Conservation (phyloP, 2,113 vertebrate species). For the Lasiurus borealis region DNA sequence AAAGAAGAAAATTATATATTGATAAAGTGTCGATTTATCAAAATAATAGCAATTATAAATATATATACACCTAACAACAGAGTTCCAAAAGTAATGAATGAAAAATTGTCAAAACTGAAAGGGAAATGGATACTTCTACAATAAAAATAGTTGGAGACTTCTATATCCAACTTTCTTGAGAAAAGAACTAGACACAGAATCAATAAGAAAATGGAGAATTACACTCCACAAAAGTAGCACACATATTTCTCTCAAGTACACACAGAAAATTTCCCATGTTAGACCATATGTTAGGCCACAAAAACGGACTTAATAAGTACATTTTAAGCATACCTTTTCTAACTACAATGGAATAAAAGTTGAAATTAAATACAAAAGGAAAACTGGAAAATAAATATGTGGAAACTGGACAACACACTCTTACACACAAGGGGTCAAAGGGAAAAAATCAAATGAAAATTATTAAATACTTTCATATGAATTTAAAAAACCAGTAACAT, state of each 20-base stretch:
- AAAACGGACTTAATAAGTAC: not conserved
- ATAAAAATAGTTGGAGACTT: not conserved
- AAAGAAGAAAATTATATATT: not conserved
- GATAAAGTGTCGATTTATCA: too few relatives aligned
- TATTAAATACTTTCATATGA: not conserved
- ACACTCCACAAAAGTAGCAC: not conserved
- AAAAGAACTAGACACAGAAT: not conserved
- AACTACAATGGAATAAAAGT: not conserved
- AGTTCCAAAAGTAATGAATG: not conserved
- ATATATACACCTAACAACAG: not conserved
- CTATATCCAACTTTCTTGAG: not conserved
- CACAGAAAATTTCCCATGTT: not conserved
- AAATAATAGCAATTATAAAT: not conserved
- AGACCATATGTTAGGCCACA: not conserved
- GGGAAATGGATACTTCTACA: not conserved
- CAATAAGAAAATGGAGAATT: not conserved
- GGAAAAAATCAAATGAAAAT: not conserved
- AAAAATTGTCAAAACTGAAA: not conserved
- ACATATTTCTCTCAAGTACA: not conserved
- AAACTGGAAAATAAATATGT: not conserved
- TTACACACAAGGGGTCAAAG: not conserved
- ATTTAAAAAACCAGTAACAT: not conserved
- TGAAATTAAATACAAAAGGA: not conserved
- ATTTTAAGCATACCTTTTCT: not conserved
- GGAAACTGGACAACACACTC: not conserved